These are phyloP conservation scores for Tachysurus fulvidraco DNA, from an alignment of 2,113 vertebrate genomes.

Conservation along the genomic window DNA sequence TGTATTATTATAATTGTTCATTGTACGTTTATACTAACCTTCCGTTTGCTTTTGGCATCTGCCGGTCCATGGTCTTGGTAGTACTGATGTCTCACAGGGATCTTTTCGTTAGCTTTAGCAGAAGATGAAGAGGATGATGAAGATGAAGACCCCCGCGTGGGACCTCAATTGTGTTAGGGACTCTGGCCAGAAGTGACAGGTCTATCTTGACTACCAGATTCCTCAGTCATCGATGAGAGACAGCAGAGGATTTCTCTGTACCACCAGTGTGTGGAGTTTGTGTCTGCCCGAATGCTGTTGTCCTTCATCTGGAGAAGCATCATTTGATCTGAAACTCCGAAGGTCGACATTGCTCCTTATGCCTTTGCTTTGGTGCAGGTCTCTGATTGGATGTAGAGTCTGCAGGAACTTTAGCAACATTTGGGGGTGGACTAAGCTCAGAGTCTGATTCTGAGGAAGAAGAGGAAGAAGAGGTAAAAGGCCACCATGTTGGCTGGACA, in stretches of 20 bases:
- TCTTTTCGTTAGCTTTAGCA: constrained; percentile 64
- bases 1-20: neutral
- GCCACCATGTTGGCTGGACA: constrained; percentile 62
- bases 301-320: constrained; percentile 73
- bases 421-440: constrained; percentile 72
- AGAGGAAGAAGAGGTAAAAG: constrained; percentile 67
- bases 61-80: constrained; percentile 71
- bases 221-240: constrained; percentile 82
- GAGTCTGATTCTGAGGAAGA: constrained; percentile 80
- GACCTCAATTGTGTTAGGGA: constrained; percentile 81
- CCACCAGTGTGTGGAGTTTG: constrained; percentile 92
- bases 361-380: constrained; percentile 56
- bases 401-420: constrained; percentile 71
- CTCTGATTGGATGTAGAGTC: constrained; percentile 73
- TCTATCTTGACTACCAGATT: constrained; percentile 95
- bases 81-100: constrained; percentile 69
- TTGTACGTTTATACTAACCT: constrained; percentile 75
- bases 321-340: constrained; percentile 61
- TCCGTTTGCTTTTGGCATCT: constrained; percentile 90
- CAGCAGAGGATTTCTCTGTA: constrained; percentile 75
- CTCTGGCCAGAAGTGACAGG: constrained; percentile 87
- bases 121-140: constrained; percentile 52
- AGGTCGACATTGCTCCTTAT: constrained; percentile 57
- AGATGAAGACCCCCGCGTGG: constrained; percentile 63
- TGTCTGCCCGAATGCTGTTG: constrained; percentile 79